A percentile compares a stretch with the other conserved stretches of the same genome.
These are phyloP conservation scores for Spea multiplicata DNA, from an alignment of 2,113 vertebrate species.

Conservation along the genomic window DNA sequence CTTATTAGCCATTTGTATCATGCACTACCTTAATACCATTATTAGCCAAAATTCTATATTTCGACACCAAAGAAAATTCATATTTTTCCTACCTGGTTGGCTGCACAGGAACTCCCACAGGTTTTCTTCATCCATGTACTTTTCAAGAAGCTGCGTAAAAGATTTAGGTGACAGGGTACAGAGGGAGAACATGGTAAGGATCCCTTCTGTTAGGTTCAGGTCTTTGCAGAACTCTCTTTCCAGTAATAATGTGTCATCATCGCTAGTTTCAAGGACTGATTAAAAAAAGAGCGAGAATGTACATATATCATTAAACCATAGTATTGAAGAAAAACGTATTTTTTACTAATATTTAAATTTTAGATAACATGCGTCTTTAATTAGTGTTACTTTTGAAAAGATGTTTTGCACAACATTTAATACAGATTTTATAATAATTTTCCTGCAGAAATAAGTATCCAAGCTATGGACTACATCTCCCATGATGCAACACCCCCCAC, in stretches of 20 bases:
- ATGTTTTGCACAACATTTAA: too few relatives aligned
- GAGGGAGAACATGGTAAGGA: constrained; percentile 76
- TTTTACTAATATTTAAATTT: too few relatives aligned
- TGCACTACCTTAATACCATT: too few relatives aligned
- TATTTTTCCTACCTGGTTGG: constrained; percentile 76
- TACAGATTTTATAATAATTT: too few relatives aligned
- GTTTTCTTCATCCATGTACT: constrained; percentile 78
- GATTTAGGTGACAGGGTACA: constrained; percentile 76
- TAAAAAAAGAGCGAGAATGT: constrained; percentile 55
- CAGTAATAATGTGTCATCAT: constrained; percentile 46
- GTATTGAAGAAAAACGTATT: too few relatives aligned
- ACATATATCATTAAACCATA: not conserved
- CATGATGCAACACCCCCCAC: too few relatives aligned
- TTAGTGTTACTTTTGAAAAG: too few relatives aligned
- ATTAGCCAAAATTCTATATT: too few relatives aligned
- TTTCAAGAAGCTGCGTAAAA: constrained; percentile 77
- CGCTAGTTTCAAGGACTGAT: constrained; percentile 29
- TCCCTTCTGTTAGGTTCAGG: constrained; percentile 65
- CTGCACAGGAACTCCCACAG: constrained; percentile 80
- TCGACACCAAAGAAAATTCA: not conserved
- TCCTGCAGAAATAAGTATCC: too few relatives aligned
- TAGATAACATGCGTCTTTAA: too few relatives aligned
- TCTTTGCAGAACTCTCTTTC: constrained; percentile 50
- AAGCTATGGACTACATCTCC: too few relatives aligned
- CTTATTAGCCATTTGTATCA: too few relatives aligned